Evolutionary conservation across 1,140 invertebrate genomes (phyloP), one percentile per base, ranked within the genome.

Genomic region (Octopus sinensis): DNA sequence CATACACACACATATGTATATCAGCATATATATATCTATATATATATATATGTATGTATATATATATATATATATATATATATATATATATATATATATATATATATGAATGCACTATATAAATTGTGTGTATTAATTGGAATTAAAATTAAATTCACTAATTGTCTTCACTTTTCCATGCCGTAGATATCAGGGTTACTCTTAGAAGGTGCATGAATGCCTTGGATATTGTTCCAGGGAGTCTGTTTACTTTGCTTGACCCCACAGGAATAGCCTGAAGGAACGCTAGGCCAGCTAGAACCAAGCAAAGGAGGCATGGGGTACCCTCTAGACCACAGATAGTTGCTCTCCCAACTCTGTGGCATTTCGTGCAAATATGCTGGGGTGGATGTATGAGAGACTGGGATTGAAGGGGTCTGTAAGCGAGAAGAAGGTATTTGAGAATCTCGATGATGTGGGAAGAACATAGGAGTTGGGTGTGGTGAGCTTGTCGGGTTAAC

Each of bases 291-390:
- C 68, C 68, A 73, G 68, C 68, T 23, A 17, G 68, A 73, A 6
- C 68, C 68, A 73, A 73, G 68, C 68, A 73, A 13, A 6, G 68
- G 68, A 7, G 68, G 68, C 30, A 73, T 73, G 30, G 68, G 68
- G 68, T 73, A 73, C 5, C 13, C 30, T 73, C 68, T 73, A 73
- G 17, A 13, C 68, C 68, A 73, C 68, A 73, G 30, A 13, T 73
- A 73, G 68, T 73, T 73, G 68, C 68, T 73, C 68, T 73, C 68
- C 68, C 68, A 73, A 13, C 68, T 73, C 68, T 73, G 68, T 6
- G 68, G 68, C 68, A 73, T 73, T 23, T 73, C 68, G 13, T 73
- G 68, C 6, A 73, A 23, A 73, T 73, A 73, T n/a, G 68, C 17
- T n/a, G 17, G 17, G 5, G 68, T n/a, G 30, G 17, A n/a, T 13